phyloP scores from a whole-genome alignment of 2,888 invertebrate species.

The Lochmaea capreae region DNA sequence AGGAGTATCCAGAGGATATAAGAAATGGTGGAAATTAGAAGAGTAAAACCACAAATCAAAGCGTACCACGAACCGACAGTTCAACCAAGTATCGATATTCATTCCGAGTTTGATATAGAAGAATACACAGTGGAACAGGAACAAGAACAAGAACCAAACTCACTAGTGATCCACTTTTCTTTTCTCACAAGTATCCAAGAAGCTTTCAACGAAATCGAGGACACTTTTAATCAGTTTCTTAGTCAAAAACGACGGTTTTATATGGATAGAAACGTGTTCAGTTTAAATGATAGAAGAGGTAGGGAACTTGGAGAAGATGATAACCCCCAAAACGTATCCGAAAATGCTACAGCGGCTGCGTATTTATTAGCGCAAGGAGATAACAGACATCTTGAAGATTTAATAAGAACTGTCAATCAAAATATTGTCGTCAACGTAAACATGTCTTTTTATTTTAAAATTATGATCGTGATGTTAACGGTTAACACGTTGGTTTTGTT shows the following conservation, averaged over 20 bases:
- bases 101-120: constrained; percentile 6
- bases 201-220: constrained; percentile 29
- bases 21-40: constrained; percentile 44
- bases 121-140: constrained; percentile 9
- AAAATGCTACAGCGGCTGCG: constrained; percentile 37
- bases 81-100: constrained; percentile 1
- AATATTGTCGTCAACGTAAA: constrained; percentile 52
- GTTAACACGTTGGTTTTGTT: constrained; percentile 51
- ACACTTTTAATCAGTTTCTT: constrained; percentile 27
- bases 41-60: constrained; percentile 25
- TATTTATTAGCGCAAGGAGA: constrained; percentile 49
- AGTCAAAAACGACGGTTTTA: constrained; percentile 17
- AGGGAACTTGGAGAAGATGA: constrained; percentile 9
- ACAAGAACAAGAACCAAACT: constrained; percentile 12
- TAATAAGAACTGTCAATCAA: constrained; percentile 46
- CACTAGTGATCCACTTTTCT: constrained; percentile 6
- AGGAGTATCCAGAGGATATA: background rate
- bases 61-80: constrained; percentile 11
- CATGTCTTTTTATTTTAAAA: constrained; percentile 53
- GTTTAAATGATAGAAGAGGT: constrained; percentile 31
- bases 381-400: constrained; percentile 47
- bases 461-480: constrained; percentile 53
- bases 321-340: constrained; percentile 22
- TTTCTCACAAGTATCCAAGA: constrained; percentile 29
- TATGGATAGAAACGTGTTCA: constrained; percentile 40